phyloP scores from a whole-genome alignment of 1,140 invertebrate genomes.

The Zaprionus nigranus region DNA sequence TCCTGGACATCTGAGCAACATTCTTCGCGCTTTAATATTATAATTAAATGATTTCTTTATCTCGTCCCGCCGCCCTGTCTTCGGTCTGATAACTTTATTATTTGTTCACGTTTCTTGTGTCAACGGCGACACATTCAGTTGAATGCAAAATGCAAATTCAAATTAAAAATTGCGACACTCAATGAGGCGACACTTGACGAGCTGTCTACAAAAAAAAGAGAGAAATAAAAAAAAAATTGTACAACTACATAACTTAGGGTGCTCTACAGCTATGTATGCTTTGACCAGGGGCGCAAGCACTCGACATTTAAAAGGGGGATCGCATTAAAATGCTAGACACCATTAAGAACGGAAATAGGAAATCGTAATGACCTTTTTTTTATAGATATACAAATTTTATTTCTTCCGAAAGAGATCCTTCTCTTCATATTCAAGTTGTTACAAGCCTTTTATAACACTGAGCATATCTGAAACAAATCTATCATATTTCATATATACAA shows the following conservation, averaged over 20 bases:
- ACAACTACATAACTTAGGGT: conserved; percentile 22
- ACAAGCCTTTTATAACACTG: neutral
- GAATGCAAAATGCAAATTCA: conserved; percentile 70
- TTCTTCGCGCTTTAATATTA: conserved; percentile 18
- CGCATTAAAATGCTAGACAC: neutral
- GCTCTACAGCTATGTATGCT: conserved; percentile 23
- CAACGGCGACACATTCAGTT: conserved; percentile 45
- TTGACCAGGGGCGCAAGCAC: neutral
- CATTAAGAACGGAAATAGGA: neutral
- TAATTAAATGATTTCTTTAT: conserved; percentile 13
- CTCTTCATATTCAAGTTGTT: too few relatives aligned
- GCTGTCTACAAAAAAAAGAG: conserved; percentile 58
- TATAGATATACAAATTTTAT: too few relatives aligned
- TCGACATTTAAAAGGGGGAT: neutral
- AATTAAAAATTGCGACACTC: conserved; percentile 65
- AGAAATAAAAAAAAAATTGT: conserved; percentile 17
- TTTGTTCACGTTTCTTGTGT: conserved; percentile 51
- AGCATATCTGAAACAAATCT: neutral
- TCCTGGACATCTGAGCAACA: conserved; percentile 21
- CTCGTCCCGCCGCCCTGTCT: neutral
- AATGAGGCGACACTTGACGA: conserved; percentile 62
- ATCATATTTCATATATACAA: neutral
- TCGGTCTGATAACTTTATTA: conserved; percentile 59
- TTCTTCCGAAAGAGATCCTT: too few relatives aligned
- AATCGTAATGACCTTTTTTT: neutral